Evolutionary conservation across 2,113 vertebrate genomes (phyloP).

Genomic region (Oreochromis niloticus): DNA sequence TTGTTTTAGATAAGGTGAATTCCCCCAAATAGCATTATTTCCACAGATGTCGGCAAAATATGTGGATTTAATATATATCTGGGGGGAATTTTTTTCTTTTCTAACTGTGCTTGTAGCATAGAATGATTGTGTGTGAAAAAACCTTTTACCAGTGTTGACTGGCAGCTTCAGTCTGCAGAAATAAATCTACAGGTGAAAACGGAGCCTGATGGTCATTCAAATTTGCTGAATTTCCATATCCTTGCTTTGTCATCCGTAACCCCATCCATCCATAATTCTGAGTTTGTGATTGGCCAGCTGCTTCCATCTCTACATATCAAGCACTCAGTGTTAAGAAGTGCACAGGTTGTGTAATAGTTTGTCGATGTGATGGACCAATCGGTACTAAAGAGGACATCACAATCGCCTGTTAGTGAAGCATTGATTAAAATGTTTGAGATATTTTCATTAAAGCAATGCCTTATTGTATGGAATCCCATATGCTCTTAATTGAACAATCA

Average conservation of each 20-base stretch:
- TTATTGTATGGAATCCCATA: conserved; percentile 52
- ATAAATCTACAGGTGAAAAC: not conserved
- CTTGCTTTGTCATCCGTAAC: conserved; percentile 1
- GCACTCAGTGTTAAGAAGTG: not conserved
- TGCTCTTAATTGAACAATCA: conserved; percentile 36
- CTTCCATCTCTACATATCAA: conserved; percentile 38
- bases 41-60: conserved; percentile 54
- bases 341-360: not conserved
- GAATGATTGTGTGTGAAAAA: conserved; percentile 19
- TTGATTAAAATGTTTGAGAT: conserved; percentile 37
- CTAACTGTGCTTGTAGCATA: conserved; percentile 46
- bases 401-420: conserved; percentile 13
- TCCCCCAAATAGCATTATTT: conserved; percentile 37
- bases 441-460: conserved; percentile 66
- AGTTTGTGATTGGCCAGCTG: conserved; percentile 22
- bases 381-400: conserved; percentile 1
- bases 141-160: not conserved
- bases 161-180: conserved; percentile 13
- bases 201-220: not conserved
- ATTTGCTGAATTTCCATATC: not conserved
- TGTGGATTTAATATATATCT: conserved; percentile 34
- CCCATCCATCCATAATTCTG: not conserved
- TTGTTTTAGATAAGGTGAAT: conserved; percentile 52
- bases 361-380: conserved; percentile 26
- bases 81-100: not conserved